Evolutionary conservation across 2,113 vertebrate species (phyloP), one percentile per base, ranked within the genome.

Genomic region (Azemiops feae): DNA sequence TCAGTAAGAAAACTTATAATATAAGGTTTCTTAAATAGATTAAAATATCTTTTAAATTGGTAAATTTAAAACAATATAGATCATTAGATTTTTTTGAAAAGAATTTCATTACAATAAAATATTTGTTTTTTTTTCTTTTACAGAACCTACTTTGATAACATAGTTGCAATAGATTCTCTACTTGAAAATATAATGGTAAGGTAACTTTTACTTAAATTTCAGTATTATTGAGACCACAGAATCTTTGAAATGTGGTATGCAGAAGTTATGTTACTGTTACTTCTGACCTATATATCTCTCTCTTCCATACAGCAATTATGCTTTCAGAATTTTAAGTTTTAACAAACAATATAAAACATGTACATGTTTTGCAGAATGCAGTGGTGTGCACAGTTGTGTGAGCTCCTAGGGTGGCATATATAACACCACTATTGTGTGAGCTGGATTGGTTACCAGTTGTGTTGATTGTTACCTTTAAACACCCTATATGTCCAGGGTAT

Each of bases 131-230:
- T 4, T 97, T 96, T 97, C 97, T 96, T 98, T 97, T 95, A 93
- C 98, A 99, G 99, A 98, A 99, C 99, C 0, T 99, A 99, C 97
- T 99, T 99, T 98, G 99, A 99, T 98, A 99, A 99, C 97, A 99
- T 99, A 98, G 98, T 99, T 95, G 99, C 99, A 98, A 99, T 99
- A 99, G 99, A 99, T 98, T 99, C 99, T 98, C 99, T 99, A 98
- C 99, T 99, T 99, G 99, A 99, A 99, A 99, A 99, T 98, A 99
- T 99, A 96, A 99, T 99, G 99, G 99, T 99, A 98, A 98, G 99
- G 96, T 90, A 47, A 64, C 4, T 93, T 92, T 90, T 74, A 20
- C 23, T 89, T 30, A 86, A 52, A 90, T 69, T 50, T 55, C 50
- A 39, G n/a, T 43, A 86, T 64, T 58, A 53, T n/a, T 81, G 7